Percentiles rank a stretch among this genome's conserved stretches.
These are phyloP conservation scores for Phaonia tiefii DNA, from an alignment of 2,888 invertebrate species.

Conservation along the genomic window DNA sequence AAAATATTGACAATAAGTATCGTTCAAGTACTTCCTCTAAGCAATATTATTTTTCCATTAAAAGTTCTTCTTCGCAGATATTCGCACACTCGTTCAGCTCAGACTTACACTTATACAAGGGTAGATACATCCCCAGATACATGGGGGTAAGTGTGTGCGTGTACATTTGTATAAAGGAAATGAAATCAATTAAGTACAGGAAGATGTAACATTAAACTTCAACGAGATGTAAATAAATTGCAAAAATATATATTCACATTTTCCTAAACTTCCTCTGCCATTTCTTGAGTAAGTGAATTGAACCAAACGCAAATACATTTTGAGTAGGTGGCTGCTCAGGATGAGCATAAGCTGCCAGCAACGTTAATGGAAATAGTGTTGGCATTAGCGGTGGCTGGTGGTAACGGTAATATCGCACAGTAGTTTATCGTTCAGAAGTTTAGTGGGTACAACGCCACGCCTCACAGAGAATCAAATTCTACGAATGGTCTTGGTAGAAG, in stretches of 20 bases:
- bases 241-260: slow-evolving; percentile 50
- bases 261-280: slow-evolving; percentile 41
- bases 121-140: neutral
- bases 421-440: too few species aligned
- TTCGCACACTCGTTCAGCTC: neutral
- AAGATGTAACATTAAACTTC: slow-evolving; percentile 63
- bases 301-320: slow-evolving; percentile 27
- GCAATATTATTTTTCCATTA: slow-evolving; percentile 65
- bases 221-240: slow-evolving; percentile 60
- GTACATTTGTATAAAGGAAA: slow-evolving; percentile 44
- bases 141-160: too few species aligned
- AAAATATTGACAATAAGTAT: slow-evolving; percentile 62
- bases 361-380: neutral
- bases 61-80: slow-evolving; percentile 48
- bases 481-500: too few species aligned
- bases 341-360: slow-evolving; percentile 3
- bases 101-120: slow-evolving; percentile 4
- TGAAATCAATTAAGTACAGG: slow-evolving; percentile 64
- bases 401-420: neutral
- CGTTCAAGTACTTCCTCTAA: slow-evolving; percentile 60
- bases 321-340: slow-evolving; percentile 9
- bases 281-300: slow-evolving; percentile 25
- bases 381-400: neutral
- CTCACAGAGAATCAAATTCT: too few species aligned
- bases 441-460: too few species aligned